A percentile compares a stretch with the other conserved stretches of the same genome.
Evolutionary conservation across 2,888 invertebrate genomes (phyloP).

Genomic region (Balanococcus diminutus): DNA sequence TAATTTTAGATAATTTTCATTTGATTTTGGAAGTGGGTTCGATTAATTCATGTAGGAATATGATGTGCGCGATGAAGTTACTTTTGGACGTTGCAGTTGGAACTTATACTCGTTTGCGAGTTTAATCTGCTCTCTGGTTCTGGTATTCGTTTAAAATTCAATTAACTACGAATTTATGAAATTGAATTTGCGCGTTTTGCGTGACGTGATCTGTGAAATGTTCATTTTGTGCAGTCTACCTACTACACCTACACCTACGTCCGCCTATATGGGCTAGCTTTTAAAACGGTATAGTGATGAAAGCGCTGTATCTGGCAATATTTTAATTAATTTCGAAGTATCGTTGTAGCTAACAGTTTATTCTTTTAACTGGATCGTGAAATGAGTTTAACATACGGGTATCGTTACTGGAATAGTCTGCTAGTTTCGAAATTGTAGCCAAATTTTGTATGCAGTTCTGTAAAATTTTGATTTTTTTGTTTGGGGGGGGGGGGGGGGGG

Average conservation of each 20-base stretch:
- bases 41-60: not conserved
- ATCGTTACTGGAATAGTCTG: not conserved
- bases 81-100: not conserved
- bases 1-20: not conserved
- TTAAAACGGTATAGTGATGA: not conserved
- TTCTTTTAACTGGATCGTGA: not conserved
- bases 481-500: too few species aligned
- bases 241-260: not conserved
- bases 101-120: too few species aligned
- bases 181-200: not conserved
- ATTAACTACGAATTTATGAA: not conserved
- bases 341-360: not conserved
- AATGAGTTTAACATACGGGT: not conserved
- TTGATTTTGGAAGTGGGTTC: not conserved
- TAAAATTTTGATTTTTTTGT: too few species aligned
- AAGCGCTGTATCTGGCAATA: not conserved
- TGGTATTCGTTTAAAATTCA: not conserved
- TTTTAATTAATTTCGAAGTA: not conserved
- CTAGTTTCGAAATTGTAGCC: not conserved
- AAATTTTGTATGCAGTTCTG: too few species aligned
- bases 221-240: not conserved
- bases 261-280: not conserved
- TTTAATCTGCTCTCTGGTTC: not conserved
- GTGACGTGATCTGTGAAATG: not conserved
- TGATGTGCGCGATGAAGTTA: conserved; percentile 2